Evolutionary conservation across 2,888 invertebrate genomes (phyloP), one percentile per base, ranked within the genome.

Genomic region (Andrena hattorfiana): DNA sequence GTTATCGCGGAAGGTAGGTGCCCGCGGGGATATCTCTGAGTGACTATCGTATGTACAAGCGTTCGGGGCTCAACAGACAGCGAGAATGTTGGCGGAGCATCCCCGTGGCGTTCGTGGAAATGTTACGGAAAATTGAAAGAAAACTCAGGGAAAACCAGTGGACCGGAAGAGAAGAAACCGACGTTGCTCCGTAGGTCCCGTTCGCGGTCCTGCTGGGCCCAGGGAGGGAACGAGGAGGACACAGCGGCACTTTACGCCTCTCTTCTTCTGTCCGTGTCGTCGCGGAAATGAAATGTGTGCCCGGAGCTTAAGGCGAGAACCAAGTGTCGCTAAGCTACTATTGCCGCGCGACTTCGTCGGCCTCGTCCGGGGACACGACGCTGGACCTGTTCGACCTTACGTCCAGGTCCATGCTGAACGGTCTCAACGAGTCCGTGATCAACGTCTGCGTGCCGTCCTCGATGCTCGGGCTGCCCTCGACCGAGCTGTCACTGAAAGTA

Each of bases 391-490:
- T 95, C 90, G 95, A 95, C 83, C 94, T 94, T 76, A 96, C 94
- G 90, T 95, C 96, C 89, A 96, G 94, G 93, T 96, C 96, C 94
- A 95, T 96, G 71, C 95, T 95, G 93, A 96, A 96, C 59, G 95
- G 96, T 88, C 94, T 95, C 91, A 94, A 94, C 75, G 94, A 93
- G 76, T 94, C 94, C 48, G 84, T 79, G 81, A 93, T 93, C 42
- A 94, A 92, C 81, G 90, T 91, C 67, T 92, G 91, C 64, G 89
- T 87, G 71, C 60, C 82, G 86, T 92, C 94, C 79, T 94, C 94
- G 89, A 94, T 92, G 86, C 94, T 94, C 91, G 94, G 94, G 91
- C 96, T 96, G 92, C 95, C 94, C 91, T 96, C 96, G 89, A 95
- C 94, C 70, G 96, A 96, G 86, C 96, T 94, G 92, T 94, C 94